These are phyloP conservation scores for Dreissena rostriformis DNA, from an alignment of 1,140 invertebrate species.

Conservation along the genomic window DNA sequence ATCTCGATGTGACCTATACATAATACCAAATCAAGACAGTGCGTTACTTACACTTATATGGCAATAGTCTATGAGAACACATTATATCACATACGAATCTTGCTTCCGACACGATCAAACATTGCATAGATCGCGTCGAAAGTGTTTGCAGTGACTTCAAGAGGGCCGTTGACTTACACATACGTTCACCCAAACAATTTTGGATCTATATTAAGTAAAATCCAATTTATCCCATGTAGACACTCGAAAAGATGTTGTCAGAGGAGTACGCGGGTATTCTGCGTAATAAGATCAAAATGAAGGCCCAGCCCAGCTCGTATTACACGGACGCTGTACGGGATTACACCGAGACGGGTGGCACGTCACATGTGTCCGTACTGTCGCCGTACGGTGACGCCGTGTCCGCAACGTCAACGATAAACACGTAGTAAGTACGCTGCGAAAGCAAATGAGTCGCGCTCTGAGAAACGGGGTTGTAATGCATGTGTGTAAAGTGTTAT, in stretches of 20 bases:
- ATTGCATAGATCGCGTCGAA: no score
- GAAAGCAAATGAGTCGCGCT: background rate
- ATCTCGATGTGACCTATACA: no score
- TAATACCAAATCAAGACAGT: no score
- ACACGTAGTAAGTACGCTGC: constrained; percentile 88
- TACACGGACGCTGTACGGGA: constrained; percentile 61
- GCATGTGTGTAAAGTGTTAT: background rate
- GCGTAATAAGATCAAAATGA: constrained; percentile 85
- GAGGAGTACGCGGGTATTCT: constrained; percentile 85
- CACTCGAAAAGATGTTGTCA: constrained; percentile 85
- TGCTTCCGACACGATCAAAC: no score
- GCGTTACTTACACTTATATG: no score
- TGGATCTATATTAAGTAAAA: no score
- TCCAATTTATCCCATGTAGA: constrained; percentile 79
- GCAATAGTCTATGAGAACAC: no score
- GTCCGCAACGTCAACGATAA: constrained; percentile 95
- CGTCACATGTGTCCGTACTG: constrained; percentile 93
- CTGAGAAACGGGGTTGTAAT: background rate
- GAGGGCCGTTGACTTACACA: no score
- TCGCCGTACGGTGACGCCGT: constrained; percentile 95
- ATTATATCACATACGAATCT: no score
- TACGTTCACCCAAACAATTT: no score
- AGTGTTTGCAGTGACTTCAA: no score
- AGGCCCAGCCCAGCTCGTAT: constrained; percentile 84
- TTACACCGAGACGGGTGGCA: constrained; percentile 84